Evolutionary conservation across 2,113 vertebrate genomes (phyloP), one percentile per base, ranked within the genome.

Genomic region (Xenus cinereus): DNA sequence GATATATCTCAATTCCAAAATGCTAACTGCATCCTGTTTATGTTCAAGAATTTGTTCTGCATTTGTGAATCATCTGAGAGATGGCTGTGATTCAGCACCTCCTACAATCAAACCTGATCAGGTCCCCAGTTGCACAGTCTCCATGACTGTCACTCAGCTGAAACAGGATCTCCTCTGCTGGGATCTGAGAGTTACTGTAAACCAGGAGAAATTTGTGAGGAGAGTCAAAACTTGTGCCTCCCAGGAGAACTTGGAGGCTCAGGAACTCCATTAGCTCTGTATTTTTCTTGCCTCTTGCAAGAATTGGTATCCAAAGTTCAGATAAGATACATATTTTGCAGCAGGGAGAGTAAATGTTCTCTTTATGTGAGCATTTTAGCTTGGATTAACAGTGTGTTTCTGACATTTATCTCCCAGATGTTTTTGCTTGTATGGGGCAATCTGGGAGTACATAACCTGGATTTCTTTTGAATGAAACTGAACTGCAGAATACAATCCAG

Each of bases 41-140:
- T 6, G 2, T 12, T 87, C 74, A 78, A 73, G 45, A 86, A 81
- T 71, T 96, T 93, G n/a, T 84, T 96, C 84, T 63, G 93, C 27
- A 22, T 90, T 91, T 85, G 62, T 88, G 67, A 95, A 63, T 92
- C 37, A 69, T 90, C 60, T 91, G 50, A 79, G 54, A 89, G 63
- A 37, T 82, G 41, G 37, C 45, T 90, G 80, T 78, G 76, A 86
- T 84, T 94, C 81, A 93, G 53, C 64, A 37, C 54, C 74, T 91
- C 87, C 94, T 71, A 66, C 81, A 48, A 6, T 76, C 45, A 72
- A 82, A 87, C 67, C 67, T 82, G 39, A 33, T 66, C 59, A 90
- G n/a, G 67, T 60, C 35, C 91, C 45, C 28, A 14, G 69, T 86
- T 73, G 41, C 10, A 68, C 17, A 10, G 2, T 87, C 26, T 76